Conservation (phyloP, 2,888 invertebrate genomes). For the Notodonta dromedarius region DNA sequence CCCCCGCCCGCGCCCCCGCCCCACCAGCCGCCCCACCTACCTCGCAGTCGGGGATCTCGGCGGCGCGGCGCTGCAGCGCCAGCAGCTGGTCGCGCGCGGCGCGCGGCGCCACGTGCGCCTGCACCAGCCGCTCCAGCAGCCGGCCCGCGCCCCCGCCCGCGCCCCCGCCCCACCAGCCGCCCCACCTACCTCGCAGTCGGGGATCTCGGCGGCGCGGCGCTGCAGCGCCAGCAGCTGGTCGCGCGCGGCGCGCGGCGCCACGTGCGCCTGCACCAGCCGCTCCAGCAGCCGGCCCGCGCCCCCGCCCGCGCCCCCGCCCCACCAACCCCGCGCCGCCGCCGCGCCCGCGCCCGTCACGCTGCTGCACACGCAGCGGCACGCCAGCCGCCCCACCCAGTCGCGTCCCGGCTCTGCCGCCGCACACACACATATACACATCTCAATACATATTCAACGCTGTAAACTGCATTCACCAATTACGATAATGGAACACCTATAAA, state of each 20-base stretch:
- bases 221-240: constrained; percentile 35
- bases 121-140: too few species aligned
- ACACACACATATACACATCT: background rate
- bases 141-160: too few species aligned
- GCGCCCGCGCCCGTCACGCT: constrained; percentile 88
- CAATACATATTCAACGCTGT: background rate
- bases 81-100: too few species aligned
- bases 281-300: constrained; percentile 58
- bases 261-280: constrained; percentile 81
- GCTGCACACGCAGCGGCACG: constrained; percentile 86
- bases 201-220: constrained; percentile 27
- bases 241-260: constrained; percentile 41
- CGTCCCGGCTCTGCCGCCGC: constrained; percentile 22
- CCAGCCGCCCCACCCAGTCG: constrained; percentile 84
- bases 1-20: too few species aligned
- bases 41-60: too few species aligned
- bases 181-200: constrained; percentile 35
- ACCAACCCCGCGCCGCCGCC: constrained; percentile 87
- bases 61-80: too few species aligned
- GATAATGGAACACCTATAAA: too few species aligned
- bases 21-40: too few species aligned
- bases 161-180: too few species aligned
- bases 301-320: constrained; percentile 85
- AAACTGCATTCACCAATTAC: too few species aligned
- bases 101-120: too few species aligned